Base-by-base conservation (phyloP, 2,113 vertebrate species). In the Charadrius vociferus region DNA sequence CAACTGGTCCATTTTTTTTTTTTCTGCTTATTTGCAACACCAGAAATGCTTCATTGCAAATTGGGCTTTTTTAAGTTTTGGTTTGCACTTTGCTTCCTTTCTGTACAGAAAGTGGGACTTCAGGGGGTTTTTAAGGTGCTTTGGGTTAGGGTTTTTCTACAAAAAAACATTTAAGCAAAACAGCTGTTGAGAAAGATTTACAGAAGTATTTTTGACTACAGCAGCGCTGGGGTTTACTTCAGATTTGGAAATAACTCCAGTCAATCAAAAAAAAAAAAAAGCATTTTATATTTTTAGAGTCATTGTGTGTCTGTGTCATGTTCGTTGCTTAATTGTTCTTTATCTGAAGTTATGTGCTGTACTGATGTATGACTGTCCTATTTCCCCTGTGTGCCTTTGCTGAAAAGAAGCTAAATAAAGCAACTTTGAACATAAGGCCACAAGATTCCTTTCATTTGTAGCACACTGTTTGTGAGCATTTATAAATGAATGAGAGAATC, bases 391-490 rank as follows among this genome's bases (percentile, higher is more conserved):
- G 81, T 78, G 15, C 32, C 26, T 89, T 88, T 75, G 20, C 37
- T 59, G 50, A 67, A 78, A 95, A 66, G 26, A 83, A 55, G 26
- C 13, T 21, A 84, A 95, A 96, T 96, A 95, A 95, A 97, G 55
- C 16, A 68, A 37, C 27, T 95, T 81, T 67, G 29, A 68, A 37
- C 22, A 19, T 55, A 37, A 62, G 20, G 45, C 67, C 5, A 5
- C 16, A 14, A 13, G 0, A 63, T 91, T 95, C 34, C n/a, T 85
- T 90, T 66, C 8, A 34, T 68, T 83, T 71, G 21, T 65, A 71
- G 43, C 37, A 41, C 23, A 17, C 16, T 47, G 12, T 20, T 59
- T 58, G 29, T 66, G 56, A 71, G 15, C 30, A 80, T 52, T 56
- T 72, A 9, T 34, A 82, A 52, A 49, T 36, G 2, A 0, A 2